Conservation (phyloP, 2,888 invertebrate genomes). For the Lasioglossum calceatum region DNA sequence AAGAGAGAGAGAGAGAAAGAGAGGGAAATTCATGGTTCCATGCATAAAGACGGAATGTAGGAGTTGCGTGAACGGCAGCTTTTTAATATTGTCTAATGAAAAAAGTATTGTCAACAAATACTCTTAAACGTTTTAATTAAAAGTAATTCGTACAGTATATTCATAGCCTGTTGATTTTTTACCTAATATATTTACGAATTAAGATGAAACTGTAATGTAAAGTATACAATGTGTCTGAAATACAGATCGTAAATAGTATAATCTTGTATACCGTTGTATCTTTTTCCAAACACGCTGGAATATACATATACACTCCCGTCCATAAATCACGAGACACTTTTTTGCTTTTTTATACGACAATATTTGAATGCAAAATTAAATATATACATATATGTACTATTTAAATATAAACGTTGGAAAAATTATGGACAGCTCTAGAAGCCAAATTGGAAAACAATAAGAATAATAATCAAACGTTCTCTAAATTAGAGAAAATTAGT, state of each 20-base stretch:
- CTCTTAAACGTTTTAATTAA: constrained; percentile 81
- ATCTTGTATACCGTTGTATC: not conserved
- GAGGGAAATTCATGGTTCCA: constrained; percentile 43
- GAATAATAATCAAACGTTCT: too few species aligned
- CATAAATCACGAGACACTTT: too few species aligned
- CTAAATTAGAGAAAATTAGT: too few species aligned
- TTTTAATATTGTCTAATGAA: constrained; percentile 77
- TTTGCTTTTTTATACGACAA: too few species aligned
- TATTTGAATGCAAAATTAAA: too few species aligned
- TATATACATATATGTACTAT: too few species aligned
- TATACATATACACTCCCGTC: not conserved
- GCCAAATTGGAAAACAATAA: too few species aligned
- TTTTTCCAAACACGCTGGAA: not conserved
- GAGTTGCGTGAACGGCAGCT: constrained; percentile 72
- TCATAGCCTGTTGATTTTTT: constrained; percentile 45
- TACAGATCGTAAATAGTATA: constrained; percentile 35
- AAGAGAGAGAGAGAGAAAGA: not conserved
- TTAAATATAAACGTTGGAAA: too few species aligned
- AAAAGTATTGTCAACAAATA: constrained; percentile 79
- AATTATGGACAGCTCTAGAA: too few species aligned
- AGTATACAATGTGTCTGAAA: constrained; percentile 41
- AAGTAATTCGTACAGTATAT: constrained; percentile 74
- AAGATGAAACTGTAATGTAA: constrained; percentile 26
- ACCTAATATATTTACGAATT: constrained; percentile 39
- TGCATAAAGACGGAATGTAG: constrained; percentile 52